Conservation (phyloP, 2,113 vertebrate species). For the Hepsetus odoe region DNA sequence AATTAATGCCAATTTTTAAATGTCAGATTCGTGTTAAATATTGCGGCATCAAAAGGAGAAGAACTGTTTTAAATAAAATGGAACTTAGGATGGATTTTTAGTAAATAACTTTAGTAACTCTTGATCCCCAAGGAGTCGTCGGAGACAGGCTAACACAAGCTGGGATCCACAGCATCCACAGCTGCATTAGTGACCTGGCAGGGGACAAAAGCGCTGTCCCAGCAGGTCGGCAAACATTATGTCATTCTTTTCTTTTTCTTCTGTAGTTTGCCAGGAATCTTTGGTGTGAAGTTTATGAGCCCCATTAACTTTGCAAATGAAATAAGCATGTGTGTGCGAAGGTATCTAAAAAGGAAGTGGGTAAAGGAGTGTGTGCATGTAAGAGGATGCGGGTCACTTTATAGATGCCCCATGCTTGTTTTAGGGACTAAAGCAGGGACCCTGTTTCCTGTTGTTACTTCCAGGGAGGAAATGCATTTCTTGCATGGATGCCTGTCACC, state of each 20-base stretch:
- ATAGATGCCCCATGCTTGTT: background rate
- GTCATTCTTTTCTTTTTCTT: constrained; percentile 25
- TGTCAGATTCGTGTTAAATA: no score
- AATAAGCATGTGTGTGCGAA: background rate
- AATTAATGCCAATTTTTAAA: no score
- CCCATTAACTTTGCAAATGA: background rate
- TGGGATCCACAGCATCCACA: background rate
- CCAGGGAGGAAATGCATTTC: constrained; percentile 31
- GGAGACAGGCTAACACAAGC: background rate
- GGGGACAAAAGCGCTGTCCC: background rate
- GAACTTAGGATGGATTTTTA: no score
- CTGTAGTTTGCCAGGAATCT: background rate
- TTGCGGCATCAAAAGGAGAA: no score
- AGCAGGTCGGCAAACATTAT: constrained; percentile 6
- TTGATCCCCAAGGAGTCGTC: no score
- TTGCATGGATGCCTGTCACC: constrained; percentile 5
- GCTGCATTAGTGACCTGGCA: background rate
- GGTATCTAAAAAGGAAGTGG: background rate
- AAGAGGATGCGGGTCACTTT: constrained; percentile 1
- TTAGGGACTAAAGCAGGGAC: background rate
- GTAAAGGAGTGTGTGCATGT: background rate
- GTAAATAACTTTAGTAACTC: no score
- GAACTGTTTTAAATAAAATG: no score
- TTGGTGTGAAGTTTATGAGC: background rate
- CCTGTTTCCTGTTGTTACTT: constrained; percentile 41